These are phyloP conservation scores for Pristionchus entomophagus DNA, from an alignment of 2,888 invertebrate species.

Conservation along the genomic window DNA sequence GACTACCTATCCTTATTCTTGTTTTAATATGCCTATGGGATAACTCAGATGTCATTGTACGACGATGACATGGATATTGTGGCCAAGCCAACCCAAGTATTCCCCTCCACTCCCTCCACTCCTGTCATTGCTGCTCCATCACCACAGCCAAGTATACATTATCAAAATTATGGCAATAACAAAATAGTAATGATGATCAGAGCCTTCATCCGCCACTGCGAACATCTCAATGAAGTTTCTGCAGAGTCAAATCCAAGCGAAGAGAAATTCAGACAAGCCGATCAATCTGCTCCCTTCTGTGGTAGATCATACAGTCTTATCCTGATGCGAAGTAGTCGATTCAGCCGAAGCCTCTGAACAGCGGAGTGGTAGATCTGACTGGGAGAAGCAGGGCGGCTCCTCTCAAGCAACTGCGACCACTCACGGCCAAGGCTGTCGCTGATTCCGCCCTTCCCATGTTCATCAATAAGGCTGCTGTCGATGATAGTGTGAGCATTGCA, in stretches of 20 bases:
- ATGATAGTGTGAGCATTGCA: conserved; percentile 64
- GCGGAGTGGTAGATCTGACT: conserved; percentile 40
- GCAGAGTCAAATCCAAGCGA: conserved; percentile 69
- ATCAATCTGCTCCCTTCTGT: neutral
- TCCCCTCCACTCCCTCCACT: neutral
- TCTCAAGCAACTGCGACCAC: conserved; percentile 32
- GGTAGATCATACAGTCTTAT: neutral
- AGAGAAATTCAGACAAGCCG: conserved; percentile 53
- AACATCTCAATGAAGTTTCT: conserved; percentile 69
- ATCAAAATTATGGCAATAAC: neutral
- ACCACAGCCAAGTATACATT: neutral
- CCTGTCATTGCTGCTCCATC: neutral
- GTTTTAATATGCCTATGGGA: neutral
- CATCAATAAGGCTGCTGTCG: conserved; percentile 69
- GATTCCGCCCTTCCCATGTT: conserved; percentile 61
- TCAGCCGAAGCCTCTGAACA: conserved; percentile 37
- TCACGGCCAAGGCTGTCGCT: conserved; percentile 50
- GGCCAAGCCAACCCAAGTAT: conserved; percentile 9
- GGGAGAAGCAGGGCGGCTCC: conserved; percentile 34
- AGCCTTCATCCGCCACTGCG: neutral
- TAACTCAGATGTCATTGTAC: conserved; percentile 25
- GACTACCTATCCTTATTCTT: neutral
- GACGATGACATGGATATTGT: conserved; percentile 33
- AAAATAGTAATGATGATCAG: neutral
- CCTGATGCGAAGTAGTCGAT: neutral